Base-by-base conservation (phyloP, 2,888 invertebrate genomes). In the Apantesis nais region DNA sequence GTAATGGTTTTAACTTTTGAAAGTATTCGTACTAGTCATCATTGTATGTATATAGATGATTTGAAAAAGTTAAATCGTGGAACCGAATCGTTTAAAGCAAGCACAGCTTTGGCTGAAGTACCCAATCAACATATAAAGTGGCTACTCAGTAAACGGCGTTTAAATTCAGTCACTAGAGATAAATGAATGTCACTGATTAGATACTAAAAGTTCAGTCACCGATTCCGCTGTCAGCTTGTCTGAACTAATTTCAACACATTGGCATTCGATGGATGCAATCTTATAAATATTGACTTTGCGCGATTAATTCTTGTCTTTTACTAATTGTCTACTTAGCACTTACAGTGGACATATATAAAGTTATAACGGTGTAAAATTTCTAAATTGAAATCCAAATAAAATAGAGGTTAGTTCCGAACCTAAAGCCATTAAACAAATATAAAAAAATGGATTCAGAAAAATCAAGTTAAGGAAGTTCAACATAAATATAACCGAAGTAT, bases 121-220 rank as follows among this genome's bases (percentile, higher is more conserved):
- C 89, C 88, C 86, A 92, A 92, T 92, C 91, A 92, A 88, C 90
- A 92, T 91, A 91, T 87, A 91, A 91, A 91, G 90, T 89, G 89
- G 87, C 85, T 88, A 84, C 83, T 86, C 81, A 87, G 86, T 85
- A 86, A 89, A 88, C 86, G 87, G 85, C 76, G 81, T 87, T 88
- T 87, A 88, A 88, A 89, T 86, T 86, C 84, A 85, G 83, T 83
- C 84, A 83, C 85, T 83, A 80, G 85, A 89, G 89, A 90, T 88
- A 89, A 90, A 91, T 90, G 84, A 88, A 85, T 86, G 88, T 83
- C 86, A 84, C 85, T 87, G 88, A 88, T 89, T 89, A 87, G 85
- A 85, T 83, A 86, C 83, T 83, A 84, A 86, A 84, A 81, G 84
- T 85, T 81, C 74, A 78, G 80, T 85, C 79, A 81, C 84, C 83